These are phyloP conservation scores for Nipponia nippon DNA, from an alignment of 2,113 vertebrate genomes.

Conservation along the genomic window DNA sequence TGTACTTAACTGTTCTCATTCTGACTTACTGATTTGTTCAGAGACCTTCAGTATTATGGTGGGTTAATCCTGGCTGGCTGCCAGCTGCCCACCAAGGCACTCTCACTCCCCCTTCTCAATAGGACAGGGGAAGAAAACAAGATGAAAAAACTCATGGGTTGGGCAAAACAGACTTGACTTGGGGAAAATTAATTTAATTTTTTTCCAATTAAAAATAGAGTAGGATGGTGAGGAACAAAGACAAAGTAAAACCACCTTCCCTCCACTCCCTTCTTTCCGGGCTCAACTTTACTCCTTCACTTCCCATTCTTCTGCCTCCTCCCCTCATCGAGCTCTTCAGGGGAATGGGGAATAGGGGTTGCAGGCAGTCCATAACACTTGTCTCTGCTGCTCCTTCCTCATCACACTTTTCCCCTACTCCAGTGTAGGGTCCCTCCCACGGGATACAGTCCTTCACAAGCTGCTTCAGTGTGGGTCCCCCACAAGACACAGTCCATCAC, in stretches of 20 bases:
- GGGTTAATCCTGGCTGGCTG: background rate
- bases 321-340: fast-evolving
- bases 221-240: background rate
- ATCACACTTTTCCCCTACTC: background rate
- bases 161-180: background rate
- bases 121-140: background rate
- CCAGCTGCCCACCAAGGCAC: background rate
- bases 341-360: no score
- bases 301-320: background rate
- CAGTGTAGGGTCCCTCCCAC: no score
- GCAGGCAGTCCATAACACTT: background rate
- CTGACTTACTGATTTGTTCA: background rate
- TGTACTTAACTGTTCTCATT: background rate
- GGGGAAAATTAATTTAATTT: background rate
- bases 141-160: background rate
- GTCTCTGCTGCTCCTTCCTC: background rate
- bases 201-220: background rate
- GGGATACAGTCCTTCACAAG: background rate
- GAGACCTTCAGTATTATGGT: background rate
- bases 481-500: no score
- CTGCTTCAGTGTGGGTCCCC: background rate
- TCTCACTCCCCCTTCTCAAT: background rate
- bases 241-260: background rate
- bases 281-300: background rate
- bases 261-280: background rate